These are phyloP conservation scores for Campoletis raptor DNA, from an alignment of 2,888 invertebrate species.

Conservation along the genomic window DNA sequence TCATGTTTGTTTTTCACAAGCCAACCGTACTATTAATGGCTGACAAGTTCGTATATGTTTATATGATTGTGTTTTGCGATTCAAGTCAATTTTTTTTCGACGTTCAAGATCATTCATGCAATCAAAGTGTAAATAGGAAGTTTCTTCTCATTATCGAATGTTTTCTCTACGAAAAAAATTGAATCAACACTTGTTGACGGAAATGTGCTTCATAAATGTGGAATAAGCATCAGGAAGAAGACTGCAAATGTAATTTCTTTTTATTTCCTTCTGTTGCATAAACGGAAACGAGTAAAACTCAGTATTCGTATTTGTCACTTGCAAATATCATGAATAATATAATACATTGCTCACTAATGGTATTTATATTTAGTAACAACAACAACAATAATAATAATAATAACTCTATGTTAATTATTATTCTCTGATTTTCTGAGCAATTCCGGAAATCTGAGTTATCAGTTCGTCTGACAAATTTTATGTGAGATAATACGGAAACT, in stretches of 20 bases:
- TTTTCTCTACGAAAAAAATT: neutral
- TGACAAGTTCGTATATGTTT: neutral
- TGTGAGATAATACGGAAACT: slow-evolving; percentile 44
- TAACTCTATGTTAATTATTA: neutral
- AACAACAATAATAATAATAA: neutral
- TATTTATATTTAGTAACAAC: neutral
- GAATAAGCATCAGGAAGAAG: neutral
- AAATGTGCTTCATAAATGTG: neutral
- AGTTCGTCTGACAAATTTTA: neutral
- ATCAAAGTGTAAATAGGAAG: neutral
- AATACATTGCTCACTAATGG: neutral
- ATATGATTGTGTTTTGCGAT: neutral
- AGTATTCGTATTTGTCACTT: neutral
- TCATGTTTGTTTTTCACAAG: neutral
- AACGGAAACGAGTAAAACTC: neutral
- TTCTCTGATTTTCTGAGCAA: neutral
- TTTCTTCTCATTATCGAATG: neutral
- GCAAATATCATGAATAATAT: neutral
- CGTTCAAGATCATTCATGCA: neutral
- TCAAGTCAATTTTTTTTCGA: neutral
- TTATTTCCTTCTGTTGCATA: neutral
- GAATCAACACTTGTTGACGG: neutral
- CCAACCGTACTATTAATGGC: neutral
- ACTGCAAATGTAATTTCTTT: neutral
- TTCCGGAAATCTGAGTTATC: neutral